Evolutionary conservation across 2,113 vertebrate species (phyloP).

Genomic region (Zosterops hypoxanthus): DNA sequence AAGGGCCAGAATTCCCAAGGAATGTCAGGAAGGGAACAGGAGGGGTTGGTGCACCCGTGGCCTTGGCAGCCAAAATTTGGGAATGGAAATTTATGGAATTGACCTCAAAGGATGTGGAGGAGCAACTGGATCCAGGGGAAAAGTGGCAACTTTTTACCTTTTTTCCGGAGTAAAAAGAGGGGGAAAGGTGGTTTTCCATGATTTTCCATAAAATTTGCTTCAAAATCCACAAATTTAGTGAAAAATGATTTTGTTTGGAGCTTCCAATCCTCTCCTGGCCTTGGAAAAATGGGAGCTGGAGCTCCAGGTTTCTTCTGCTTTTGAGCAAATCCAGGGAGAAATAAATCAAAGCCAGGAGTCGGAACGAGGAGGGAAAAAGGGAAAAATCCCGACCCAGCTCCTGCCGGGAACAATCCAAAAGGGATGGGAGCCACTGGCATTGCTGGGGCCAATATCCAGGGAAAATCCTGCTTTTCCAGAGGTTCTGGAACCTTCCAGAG

Average conservation of each 20-base stretch:
- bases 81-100: not conserved
- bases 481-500: not conserved
- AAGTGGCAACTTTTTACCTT: not conserved
- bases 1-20: not conserved
- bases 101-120: not conserved
- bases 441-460: not conserved
- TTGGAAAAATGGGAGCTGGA: not conserved
- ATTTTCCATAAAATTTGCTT: not conserved
- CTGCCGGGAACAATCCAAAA: not conserved
- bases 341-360: not conserved
- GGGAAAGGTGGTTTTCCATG: not conserved
- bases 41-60: no score
- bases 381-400: not conserved
- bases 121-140: not conserved
- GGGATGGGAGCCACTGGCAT: no score
- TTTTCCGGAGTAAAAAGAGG: accelerated
- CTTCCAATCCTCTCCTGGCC: not conserved
- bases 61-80: not conserved
- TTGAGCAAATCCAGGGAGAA: not conserved
- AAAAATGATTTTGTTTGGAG: not conserved
- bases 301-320: not conserved
- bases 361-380: not conserved
- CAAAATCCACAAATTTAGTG: not conserved
- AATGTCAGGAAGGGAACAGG: not conserved
- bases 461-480: not conserved